phyloP scores from a whole-genome alignment of 1,140 invertebrate genomes.

The Cyclina sinensis region DNA sequence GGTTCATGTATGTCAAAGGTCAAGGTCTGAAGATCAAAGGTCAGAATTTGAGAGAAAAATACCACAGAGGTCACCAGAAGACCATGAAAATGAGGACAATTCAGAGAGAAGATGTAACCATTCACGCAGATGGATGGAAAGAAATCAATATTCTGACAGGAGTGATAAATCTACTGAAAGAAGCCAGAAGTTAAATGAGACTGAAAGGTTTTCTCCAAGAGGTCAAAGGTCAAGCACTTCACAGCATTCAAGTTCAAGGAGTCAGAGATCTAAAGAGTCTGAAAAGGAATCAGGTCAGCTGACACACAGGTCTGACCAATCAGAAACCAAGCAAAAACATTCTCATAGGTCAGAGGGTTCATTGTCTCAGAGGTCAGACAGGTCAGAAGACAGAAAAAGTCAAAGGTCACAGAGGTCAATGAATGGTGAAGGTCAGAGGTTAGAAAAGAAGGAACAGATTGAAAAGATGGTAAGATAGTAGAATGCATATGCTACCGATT shows the following conservation, averaged over 20 bases:
- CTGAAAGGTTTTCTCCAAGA: slow-evolving; percentile 1
- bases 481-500: too few species aligned
- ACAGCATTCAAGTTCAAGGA: not conserved
- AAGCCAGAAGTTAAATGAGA: not conserved
- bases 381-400: slow-evolving; percentile 9
- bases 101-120: not conserved
- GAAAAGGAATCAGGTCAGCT: not conserved
- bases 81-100: not conserved
- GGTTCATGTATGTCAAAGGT: not conserved
- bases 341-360: slow-evolving; percentile 4
- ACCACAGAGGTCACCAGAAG: slow-evolving; percentile 11
- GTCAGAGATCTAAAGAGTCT: slow-evolving; percentile 19
- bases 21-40: slow-evolving; percentile 8
- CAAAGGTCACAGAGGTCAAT: not conserved
- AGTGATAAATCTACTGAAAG: not conserved
- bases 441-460: not conserved
- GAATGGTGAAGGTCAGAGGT: slow-evolving; percentile 16
- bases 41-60: not conserved
- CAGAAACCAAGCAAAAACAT: not conserved
- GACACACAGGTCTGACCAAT: slow-evolving; percentile 9
- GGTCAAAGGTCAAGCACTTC: slow-evolving; percentile 26
- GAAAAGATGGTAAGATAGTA: slow-evolving; percentile 8
- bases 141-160: not conserved
- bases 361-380: not conserved
- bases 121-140: not conserved